These are phyloP conservation scores for Chrysocyon brachyurus DNA, from an alignment of 2,797 vertebrate genomes.

Conservation along the genomic window DNA sequence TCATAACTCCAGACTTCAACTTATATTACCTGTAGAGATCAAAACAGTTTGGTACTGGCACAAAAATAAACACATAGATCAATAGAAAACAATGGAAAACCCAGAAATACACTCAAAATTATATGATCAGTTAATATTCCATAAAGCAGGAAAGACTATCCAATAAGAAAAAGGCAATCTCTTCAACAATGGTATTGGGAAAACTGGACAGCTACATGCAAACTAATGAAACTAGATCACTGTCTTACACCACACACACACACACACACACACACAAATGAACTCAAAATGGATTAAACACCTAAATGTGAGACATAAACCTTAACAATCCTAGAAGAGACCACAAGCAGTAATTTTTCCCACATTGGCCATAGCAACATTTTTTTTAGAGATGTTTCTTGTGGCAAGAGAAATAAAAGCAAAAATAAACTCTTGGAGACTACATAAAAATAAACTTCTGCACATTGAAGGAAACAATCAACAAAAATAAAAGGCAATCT, in stretches of 20 bases:
- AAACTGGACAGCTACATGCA: neutral
- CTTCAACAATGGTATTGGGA: neutral
- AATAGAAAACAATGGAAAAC: neutral
- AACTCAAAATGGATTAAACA: neutral
- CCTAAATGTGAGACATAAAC: neutral
- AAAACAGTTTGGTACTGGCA: neutral
- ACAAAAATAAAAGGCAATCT: neutral
- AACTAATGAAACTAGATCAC: neutral
- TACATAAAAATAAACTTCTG: neutral
- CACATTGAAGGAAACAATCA: neutral
- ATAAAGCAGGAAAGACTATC: neutral
- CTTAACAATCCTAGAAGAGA: neutral
- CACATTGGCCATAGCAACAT: neutral
- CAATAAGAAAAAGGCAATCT: neutral
- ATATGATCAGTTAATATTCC: neutral
- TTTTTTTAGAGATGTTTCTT: neutral
- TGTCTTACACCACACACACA: neutral
- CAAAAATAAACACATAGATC: neutral
- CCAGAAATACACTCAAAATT: neutral
- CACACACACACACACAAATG: neutral
- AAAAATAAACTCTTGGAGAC: neutral
- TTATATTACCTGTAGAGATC: neutral
- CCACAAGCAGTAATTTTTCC: neutral
- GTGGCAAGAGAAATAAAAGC: neutral
- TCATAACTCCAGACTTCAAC: neutral